Evolutionary conservation across 2,113 vertebrate genomes (phyloP).

Genomic region (Rostratula benghalensis): DNA sequence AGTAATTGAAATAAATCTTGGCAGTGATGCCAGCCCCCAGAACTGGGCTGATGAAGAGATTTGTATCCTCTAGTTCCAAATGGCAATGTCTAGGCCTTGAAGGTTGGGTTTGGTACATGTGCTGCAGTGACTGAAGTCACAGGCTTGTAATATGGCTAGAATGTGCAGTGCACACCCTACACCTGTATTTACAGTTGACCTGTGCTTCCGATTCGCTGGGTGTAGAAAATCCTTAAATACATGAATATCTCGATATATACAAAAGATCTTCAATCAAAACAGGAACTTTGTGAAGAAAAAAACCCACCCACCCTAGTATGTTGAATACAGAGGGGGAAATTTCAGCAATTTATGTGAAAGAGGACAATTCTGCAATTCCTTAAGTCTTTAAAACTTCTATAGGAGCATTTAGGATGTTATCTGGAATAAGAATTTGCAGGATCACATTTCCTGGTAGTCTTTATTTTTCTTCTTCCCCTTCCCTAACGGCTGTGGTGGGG

Average conservation of each 20-base stretch:
- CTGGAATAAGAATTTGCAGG: not conserved
- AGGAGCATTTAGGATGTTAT: not conserved
- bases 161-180: not conserved
- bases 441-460: not conserved
- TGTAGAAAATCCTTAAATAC: not conserved
- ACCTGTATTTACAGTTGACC: not conserved
- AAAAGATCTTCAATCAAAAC: not conserved
- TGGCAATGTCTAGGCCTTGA: not conserved
- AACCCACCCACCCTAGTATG: not conserved
- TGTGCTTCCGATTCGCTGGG: conserved; percentile 15
- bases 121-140: conserved; percentile 20
- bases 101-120: not conserved
- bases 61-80: not conserved
- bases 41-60: not conserved
- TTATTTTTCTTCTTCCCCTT: conserved; percentile 15
- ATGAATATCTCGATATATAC: not conserved
- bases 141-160: not conserved
- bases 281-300: not conserved
- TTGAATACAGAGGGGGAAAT: not conserved
- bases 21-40: not conserved
- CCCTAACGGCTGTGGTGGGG: not conserved
- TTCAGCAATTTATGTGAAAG: not conserved
- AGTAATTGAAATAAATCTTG: not conserved
- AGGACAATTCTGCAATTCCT: not conserved
- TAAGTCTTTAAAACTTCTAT: not conserved